Conservation (phyloP, 2,888 invertebrate genomes). For the Empis stercorea region DNA sequence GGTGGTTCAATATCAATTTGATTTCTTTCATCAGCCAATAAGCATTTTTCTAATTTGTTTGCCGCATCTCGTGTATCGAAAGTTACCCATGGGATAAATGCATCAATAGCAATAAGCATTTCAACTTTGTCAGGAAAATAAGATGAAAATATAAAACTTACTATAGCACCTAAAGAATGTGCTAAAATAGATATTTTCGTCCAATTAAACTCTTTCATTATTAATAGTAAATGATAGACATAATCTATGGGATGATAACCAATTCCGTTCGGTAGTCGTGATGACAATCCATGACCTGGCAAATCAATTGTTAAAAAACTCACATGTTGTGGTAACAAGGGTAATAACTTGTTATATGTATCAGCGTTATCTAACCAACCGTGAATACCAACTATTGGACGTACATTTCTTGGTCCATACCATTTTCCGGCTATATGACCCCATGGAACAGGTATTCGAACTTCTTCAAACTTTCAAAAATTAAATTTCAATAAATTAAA, state of each 20-base stretch:
- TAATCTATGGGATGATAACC: constrained; percentile 33
- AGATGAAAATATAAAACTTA: constrained; percentile 47
- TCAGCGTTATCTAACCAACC: constrained; percentile 74
- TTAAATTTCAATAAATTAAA: neutral
- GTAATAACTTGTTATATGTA: constrained; percentile 56
- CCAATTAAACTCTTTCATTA: constrained; percentile 56
- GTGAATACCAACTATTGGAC: constrained; percentile 57
- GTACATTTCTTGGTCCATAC: constrained; percentile 48
- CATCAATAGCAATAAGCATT: constrained; percentile 27
- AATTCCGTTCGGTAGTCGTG: constrained; percentile 50
- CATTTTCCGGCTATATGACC: constrained; percentile 56
- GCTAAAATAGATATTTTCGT: constrained; percentile 51
- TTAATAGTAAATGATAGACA: constrained; percentile 39
- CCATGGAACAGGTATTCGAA: constrained; percentile 55
- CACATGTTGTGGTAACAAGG: constrained; percentile 40
- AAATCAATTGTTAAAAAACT: constrained; percentile 51
- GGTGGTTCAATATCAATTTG: constrained; percentile 42
- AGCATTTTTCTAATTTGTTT: constrained; percentile 35
- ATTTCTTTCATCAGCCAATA: constrained; percentile 36
- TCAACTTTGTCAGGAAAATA: constrained; percentile 39
- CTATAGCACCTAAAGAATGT: constrained; percentile 56
- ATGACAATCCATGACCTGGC: constrained; percentile 60
- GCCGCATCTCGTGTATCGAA: constrained; percentile 22
- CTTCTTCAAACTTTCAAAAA: constrained; percentile 43
- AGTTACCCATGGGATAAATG: constrained; percentile 1